phyloP scores from a whole-genome alignment of 1,140 invertebrate species.

The Platorchestia sp. region DNA sequence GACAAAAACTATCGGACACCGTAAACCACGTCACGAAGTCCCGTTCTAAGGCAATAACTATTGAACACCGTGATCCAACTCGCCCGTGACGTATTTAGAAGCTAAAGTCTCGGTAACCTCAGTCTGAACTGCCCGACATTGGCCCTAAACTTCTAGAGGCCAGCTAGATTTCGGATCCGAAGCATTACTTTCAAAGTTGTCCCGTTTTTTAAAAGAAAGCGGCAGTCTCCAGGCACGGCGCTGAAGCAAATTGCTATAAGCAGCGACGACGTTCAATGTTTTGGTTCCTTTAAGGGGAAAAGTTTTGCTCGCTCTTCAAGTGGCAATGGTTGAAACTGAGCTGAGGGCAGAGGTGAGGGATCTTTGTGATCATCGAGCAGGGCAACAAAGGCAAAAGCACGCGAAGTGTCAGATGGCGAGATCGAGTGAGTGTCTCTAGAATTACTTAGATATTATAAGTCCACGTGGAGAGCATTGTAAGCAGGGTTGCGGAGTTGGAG shows the following conservation, averaged over 20 bases:
- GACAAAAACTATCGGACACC: not conserved
- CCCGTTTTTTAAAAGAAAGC: conserved; percentile 6
- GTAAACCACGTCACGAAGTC: not conserved
- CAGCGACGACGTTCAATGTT: not conserved
- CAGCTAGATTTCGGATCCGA: not conserved
- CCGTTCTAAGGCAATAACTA: not conserved
- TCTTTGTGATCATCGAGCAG: no score
- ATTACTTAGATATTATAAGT: no score
- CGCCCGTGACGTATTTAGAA: not conserved
- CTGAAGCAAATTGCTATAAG: not conserved
- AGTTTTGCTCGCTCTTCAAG: not conserved
- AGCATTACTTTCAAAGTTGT: not conserved
- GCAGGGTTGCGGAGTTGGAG: no score
- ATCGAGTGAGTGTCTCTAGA: no score
- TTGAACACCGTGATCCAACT: not conserved
- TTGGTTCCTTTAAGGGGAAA: not conserved
- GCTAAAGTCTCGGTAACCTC: not conserved
- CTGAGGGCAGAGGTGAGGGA: no score
- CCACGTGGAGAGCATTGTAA: no score
- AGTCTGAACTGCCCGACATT: not conserved
- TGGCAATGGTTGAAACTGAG: not conserved
- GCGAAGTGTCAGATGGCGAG: no score
- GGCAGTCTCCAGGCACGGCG: not conserved
- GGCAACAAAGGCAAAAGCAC: no score
- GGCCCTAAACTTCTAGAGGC: not conserved